These are phyloP conservation scores for Himalopsyche japonica DNA, from an alignment of 2,888 invertebrate genomes.

Conservation along the genomic window DNA sequence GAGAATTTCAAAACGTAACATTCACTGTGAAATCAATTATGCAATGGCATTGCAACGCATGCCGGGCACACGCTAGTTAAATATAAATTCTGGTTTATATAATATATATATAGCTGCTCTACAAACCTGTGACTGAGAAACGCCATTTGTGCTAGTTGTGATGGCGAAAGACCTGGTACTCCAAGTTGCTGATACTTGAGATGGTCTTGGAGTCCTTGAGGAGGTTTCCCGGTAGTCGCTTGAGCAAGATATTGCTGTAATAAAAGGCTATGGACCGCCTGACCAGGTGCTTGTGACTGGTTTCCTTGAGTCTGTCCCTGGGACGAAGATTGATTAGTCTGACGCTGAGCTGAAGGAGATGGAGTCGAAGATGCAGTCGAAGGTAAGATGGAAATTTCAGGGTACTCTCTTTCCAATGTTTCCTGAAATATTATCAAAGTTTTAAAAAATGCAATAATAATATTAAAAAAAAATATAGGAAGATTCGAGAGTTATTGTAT, in stretches of 20 bases:
- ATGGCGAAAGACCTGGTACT: slow-evolving; percentile 16
- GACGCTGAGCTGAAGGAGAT: slow-evolving; percentile 55
- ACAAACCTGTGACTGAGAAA: slow-evolving; percentile 56
- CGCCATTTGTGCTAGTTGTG: slow-evolving; percentile 48
- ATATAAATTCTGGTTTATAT: too few relatives aligned
- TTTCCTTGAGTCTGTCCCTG: slow-evolving; percentile 2
- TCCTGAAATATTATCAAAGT: slow-evolving; percentile 47
- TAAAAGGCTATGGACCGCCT: slow-evolving; percentile 58
- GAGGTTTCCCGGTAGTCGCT: slow-evolving; percentile 47
- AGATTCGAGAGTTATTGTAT: background rate
- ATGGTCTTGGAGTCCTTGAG: slow-evolving; percentile 50
- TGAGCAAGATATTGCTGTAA: slow-evolving; percentile 58
- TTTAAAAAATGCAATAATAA: background rate
- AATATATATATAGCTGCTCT: too few relatives aligned
- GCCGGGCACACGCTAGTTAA: too few relatives aligned
- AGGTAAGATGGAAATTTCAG: slow-evolving; percentile 59
- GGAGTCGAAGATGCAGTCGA: slow-evolving; percentile 57
- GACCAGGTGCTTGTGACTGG: slow-evolving; percentile 44
- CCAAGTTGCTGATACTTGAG: slow-evolving; percentile 54
- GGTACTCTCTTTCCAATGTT: slow-evolving; percentile 59
- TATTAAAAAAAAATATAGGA: background rate
- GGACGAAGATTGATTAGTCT: slow-evolving; percentile 51
- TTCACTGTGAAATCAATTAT: too few relatives aligned
- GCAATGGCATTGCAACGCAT: too few relatives aligned
- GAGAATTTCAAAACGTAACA: too few relatives aligned